Evolutionary conservation across 2,888 invertebrate species (phyloP).

Genomic region (Uloborus plumipes): DNA sequence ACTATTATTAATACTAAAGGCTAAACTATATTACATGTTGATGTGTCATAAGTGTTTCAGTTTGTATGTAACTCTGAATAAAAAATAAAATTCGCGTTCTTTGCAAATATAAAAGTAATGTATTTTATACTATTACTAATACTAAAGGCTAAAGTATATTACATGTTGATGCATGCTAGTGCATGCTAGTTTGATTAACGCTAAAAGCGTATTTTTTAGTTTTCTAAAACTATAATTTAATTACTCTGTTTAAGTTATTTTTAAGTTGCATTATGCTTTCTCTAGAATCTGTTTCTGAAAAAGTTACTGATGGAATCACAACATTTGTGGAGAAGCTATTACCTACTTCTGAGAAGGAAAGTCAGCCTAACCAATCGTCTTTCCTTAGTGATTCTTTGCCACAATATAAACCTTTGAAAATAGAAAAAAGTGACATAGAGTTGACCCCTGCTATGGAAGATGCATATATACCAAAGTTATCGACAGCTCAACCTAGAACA

Average conservation of each 20-base stretch:
- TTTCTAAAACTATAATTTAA: no score
- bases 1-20: no score
- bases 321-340: constrained; percentile 50
- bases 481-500: not conserved
- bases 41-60: no score
- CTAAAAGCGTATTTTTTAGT: no score
- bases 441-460: not conserved
- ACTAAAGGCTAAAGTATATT: no score
- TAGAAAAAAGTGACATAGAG: constrained; percentile 20
- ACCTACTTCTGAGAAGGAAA: constrained; percentile 22
- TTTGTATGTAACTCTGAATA: no score
- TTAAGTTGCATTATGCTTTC: not conserved
- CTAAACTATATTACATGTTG: no score
- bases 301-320: constrained; percentile 46
- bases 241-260: not conserved
- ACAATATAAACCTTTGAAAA: constrained; percentile 48
- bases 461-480: not conserved
- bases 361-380: not conserved
- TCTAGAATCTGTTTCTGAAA: constrained; percentile 45
- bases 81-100: no score
- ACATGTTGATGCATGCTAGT: no score
- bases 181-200: no score
- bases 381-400: constrained; percentile 44
- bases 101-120: no score
- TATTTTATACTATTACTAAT: no score